These are phyloP conservation scores for Pristionchus entomophagus DNA, from an alignment of 2,888 invertebrate genomes.

Conservation along the genomic window DNA sequence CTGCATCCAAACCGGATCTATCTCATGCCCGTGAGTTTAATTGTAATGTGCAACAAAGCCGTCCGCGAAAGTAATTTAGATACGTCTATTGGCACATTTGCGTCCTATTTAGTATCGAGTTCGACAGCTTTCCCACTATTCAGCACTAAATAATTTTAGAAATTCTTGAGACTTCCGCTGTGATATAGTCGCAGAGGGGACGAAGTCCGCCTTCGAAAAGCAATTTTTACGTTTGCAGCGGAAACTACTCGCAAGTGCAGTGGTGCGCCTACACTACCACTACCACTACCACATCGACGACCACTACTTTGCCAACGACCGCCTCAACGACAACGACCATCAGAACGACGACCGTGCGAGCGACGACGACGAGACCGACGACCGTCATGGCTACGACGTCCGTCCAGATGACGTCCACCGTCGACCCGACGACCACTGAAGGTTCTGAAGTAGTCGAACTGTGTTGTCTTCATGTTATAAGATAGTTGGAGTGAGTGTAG, in stretches of 20 bases:
- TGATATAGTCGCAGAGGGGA: no score
- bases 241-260: slow-evolving; percentile 32
- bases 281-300: not conserved
- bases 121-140: no score
- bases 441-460: no score
- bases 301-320: not conserved
- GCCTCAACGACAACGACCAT: not conserved
- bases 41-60: not conserved
- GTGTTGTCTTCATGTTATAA: no score
- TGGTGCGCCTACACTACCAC: slow-evolving; percentile 42
- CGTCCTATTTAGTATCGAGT: no score
- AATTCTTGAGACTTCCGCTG: no score
- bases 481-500: no score
- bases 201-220: no score
- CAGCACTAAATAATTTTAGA: no score
- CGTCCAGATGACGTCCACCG: not conserved
- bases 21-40: slow-evolving; percentile 29
- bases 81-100: no score
- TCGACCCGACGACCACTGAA: not conserved
- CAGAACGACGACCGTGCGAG: not conserved
- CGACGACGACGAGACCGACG: not conserved
- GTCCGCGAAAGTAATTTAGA: no score
- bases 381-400: not conserved
- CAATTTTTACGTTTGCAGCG: slow-evolving; percentile 8
- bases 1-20: not conserved